Percentiles rank a stretch among this genome's conserved stretches.
phyloP scores from a whole-genome alignment of 2,113 vertebrate species.

The Oophaga pumilio region DNA sequence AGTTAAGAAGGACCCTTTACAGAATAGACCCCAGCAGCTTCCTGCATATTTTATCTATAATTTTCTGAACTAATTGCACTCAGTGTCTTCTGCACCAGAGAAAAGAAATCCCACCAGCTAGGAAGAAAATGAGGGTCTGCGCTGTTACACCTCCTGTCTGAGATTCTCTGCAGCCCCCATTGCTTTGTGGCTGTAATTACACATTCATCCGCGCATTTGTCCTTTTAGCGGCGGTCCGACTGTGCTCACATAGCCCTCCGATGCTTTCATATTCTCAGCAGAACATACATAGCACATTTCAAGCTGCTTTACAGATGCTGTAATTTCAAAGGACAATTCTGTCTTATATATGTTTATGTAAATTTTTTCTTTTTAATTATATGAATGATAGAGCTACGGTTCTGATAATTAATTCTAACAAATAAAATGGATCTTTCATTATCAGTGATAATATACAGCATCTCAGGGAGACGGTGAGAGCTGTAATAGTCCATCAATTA shows the following conservation, averaged over 20 bases:
- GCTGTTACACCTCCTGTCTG: neutral
- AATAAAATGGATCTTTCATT: neutral
- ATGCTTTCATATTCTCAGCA: slow-evolving; percentile 11
- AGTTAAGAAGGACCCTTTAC: neutral
- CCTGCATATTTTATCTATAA: slow-evolving; percentile 21
- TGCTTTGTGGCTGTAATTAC: slow-evolving; percentile 29
- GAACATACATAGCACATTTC: neutral
- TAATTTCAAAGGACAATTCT: neutral
- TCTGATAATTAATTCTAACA: neutral
- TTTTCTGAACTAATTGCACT: slow-evolving; percentile 45
- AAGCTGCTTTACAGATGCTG: neutral
- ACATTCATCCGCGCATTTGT: slow-evolving; percentile 12
- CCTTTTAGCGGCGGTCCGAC: neutral
- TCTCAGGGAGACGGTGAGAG: neutral
- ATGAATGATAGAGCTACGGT: neutral
- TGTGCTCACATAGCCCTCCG: neutral
- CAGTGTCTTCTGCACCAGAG: slow-evolving; percentile 28
- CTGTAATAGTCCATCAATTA: neutral
- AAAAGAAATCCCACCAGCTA: slow-evolving; percentile 35
- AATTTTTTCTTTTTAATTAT: neutral
- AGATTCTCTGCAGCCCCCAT: neutral
- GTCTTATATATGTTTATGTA: neutral
- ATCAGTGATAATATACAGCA: neutral
- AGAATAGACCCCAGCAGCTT: slow-evolving; percentile 14
- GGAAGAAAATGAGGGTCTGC: slow-evolving; percentile 21